A percentile compares a stretch with the other conserved stretches of the same genome.
These are phyloP conservation scores for Zaprionus obscuricornis DNA, from an alignment of 2,888 invertebrate genomes.

Conservation along the genomic window DNA sequence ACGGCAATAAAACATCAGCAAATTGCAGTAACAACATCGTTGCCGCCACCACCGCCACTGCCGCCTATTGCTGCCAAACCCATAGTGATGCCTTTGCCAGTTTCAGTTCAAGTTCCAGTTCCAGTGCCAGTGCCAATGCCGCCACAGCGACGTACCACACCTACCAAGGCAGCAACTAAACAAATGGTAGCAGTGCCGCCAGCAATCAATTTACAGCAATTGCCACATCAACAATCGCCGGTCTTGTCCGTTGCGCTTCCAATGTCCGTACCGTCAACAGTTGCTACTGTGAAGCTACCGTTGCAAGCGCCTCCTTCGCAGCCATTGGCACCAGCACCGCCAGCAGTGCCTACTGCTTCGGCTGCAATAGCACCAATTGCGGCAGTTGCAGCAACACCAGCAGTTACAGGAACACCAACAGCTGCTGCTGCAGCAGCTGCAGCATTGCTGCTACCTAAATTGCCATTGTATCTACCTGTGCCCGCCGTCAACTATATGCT, in stretches of 20 bases:
- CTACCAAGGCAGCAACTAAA: conserved; percentile 66
- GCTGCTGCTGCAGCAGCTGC: conserved; percentile 11
- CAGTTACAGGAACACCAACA: background rate
- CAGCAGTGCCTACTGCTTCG: conserved; percentile 8
- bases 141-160: conserved; percentile 36
- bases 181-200: conserved; percentile 45
- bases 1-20: background rate
- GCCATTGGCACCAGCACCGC: background rate
- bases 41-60: background rate
- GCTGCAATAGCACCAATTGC: conserved; percentile 6
- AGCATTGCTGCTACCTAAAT: conserved; percentile 50
- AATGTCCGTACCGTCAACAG: conserved; percentile 18
- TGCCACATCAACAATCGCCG: conserved; percentile 4
- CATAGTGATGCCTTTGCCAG: background rate
- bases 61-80: background rate
- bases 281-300: conserved; percentile 10
- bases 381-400: background rate
- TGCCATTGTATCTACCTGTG: conserved; percentile 64
- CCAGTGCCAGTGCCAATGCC: background rate
- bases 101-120: background rate
- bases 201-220: conserved; percentile 8
- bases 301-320: conserved; percentile 9
- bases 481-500: conserved; percentile 36
- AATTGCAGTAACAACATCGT: background rate
- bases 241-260: conserved; percentile 2